Evolutionary conservation across 2,888 invertebrate species (phyloP).

Genomic region (Stramonita haemastoma): DNA sequence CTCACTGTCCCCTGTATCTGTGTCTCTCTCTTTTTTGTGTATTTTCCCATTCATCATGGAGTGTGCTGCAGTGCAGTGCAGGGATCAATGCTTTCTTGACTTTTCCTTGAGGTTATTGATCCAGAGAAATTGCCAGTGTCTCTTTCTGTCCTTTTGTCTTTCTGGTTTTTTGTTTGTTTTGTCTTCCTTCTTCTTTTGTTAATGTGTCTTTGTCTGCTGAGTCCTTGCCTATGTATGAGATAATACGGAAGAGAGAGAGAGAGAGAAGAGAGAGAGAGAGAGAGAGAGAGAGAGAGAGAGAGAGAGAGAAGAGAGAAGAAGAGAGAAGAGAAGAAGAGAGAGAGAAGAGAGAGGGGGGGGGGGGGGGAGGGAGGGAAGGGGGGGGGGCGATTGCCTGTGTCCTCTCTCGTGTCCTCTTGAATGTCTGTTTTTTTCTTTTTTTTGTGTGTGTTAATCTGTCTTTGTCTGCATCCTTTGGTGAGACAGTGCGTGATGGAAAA

Average conservation of each 20-base stretch:
- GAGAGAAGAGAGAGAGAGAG: not conserved
- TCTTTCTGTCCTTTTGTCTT: conserved; percentile 26
- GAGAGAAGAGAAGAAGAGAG: no score
- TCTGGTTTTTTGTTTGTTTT: not conserved
- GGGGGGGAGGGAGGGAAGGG: not conserved
- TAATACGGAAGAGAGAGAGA: not conserved
- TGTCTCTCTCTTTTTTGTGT: no score
- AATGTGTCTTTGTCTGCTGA: not conserved
- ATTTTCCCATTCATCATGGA: no score
- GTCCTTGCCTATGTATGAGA: not conserved
- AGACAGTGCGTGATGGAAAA: no score
- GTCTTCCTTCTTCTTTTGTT: not conserved
- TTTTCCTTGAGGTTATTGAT: no score
- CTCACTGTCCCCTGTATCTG: not conserved
- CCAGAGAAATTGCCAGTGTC: not conserved
- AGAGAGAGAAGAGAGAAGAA: not conserved
- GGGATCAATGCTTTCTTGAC: not conserved
- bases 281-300: conserved; percentile 1
- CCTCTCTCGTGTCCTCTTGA: no score
- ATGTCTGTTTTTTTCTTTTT: no score
- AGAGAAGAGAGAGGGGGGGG: not conserved
- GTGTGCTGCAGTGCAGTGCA: no score
- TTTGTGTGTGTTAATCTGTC: no score
- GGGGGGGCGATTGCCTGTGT: no score
- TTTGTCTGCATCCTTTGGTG: no score